Evolutionary conservation across 2,797 vertebrate species (phyloP).

Genomic region (Silurus lanzhouensis): DNA sequence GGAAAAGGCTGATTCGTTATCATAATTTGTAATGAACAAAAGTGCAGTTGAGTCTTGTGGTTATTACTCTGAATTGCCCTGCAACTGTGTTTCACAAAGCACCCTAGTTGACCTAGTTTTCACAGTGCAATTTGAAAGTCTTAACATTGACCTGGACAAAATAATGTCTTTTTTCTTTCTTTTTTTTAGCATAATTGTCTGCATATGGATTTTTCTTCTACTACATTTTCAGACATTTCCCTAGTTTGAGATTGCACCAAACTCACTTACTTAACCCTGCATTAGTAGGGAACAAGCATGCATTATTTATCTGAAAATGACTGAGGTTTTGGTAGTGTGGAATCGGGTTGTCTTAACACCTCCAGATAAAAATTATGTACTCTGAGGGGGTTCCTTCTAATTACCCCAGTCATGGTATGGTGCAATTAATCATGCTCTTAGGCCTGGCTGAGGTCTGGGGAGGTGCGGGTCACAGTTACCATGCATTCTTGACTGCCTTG

Average conservation of each 20-base stretch:
- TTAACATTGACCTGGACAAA: background rate
- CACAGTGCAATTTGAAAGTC: conserved; percentile 43
- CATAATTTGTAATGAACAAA: conserved; percentile 25
- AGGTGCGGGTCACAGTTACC: conserved; percentile 71
- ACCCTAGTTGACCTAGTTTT: conserved; percentile 31
- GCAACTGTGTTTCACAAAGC: conserved; percentile 24
- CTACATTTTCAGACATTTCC: conserved; percentile 19
- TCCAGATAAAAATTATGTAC: background rate
- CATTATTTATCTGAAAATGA: conserved; percentile 34
- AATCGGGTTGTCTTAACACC: conserved; percentile 15
- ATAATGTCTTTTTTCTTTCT: background rate
- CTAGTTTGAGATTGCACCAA: background rate
- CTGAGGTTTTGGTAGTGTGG: conserved; percentile 28
- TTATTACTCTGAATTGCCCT: conserved; percentile 30
- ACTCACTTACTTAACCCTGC: background rate
- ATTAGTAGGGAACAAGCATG: conserved; percentile 28
- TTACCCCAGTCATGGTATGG: background rate
- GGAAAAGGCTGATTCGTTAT: background rate
- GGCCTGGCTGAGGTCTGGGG: conserved; percentile 79
- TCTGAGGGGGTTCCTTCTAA: conserved; percentile 15
- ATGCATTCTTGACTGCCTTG: conserved; percentile 62
- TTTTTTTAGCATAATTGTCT: background rate
- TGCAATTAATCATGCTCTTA: conserved; percentile 15
- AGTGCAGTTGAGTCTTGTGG: background rate
- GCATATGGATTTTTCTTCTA: conserved; percentile 3